A percentile compares a stretch with the other conserved stretches of the same genome.
phyloP scores from a whole-genome alignment of 2,113 vertebrate genomes.

The Artemisiospiza belli region DNA sequence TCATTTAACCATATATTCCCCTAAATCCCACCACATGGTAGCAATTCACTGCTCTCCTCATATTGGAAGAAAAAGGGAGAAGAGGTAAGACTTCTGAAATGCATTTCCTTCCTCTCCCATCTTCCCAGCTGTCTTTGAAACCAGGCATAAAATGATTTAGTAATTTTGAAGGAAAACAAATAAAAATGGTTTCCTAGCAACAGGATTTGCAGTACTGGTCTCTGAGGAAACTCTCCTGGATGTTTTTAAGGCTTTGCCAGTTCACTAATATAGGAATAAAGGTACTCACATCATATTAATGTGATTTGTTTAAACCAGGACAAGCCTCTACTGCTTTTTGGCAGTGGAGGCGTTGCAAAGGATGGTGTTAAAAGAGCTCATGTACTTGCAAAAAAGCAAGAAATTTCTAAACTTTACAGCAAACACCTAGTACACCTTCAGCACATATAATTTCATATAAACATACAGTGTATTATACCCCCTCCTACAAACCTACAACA shows the following conservation, averaged over 20 bases:
- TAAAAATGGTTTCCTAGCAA: conserved; percentile 44
- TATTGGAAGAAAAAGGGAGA: fast-evolving
- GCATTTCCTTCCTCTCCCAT: background rate
- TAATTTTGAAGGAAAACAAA: background rate
- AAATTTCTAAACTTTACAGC: background rate
- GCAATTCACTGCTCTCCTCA: background rate
- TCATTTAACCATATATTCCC: background rate
- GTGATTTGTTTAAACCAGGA: background rate
- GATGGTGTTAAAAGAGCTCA: background rate
- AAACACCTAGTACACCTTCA: background rate
- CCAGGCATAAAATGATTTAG: background rate
- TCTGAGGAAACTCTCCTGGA: background rate
- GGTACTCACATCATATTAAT: background rate
- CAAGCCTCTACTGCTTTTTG: background rate
- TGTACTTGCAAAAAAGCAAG: background rate
- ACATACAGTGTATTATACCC: fast-evolving
- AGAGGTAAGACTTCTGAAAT: background rate
- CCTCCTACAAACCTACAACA: background rate
- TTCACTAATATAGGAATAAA: background rate
- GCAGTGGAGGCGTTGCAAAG: fast-evolving
- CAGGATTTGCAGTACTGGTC: background rate
- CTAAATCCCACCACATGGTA: fast-evolving
- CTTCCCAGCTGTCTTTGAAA: background rate
- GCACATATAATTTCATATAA: background rate
- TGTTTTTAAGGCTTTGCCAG: background rate